Evolutionary conservation across 1,140 invertebrate species (phyloP).

Genomic region (Popillia japonica): DNA sequence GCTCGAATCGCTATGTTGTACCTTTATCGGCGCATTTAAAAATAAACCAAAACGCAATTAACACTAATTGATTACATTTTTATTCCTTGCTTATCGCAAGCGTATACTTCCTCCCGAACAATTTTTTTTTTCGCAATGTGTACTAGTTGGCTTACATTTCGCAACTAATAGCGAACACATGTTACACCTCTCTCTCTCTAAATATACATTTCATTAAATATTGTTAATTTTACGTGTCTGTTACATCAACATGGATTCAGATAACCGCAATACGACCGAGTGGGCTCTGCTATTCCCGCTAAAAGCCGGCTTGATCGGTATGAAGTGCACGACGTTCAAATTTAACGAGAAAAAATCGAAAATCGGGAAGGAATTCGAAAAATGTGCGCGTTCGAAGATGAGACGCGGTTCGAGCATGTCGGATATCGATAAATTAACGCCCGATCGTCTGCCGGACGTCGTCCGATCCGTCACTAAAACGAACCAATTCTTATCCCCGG

Average conservation of each 20-base stretch:
- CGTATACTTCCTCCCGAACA: neutral
- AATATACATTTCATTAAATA: neutral
- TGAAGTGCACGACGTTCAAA: slow-evolving; percentile 64
- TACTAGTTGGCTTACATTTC: too few relatives aligned
- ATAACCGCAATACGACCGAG: slow-evolving; percentile 58
- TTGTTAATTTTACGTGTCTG: neutral
- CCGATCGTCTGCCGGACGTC: slow-evolving; percentile 59
- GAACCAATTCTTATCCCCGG: slow-evolving; percentile 56
- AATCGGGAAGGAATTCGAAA: slow-evolving; percentile 41
- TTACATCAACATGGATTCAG: neutral
- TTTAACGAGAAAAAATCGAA: slow-evolving; percentile 53
- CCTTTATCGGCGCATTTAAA: neutral
- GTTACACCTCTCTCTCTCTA: too few relatives aligned
- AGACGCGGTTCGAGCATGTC: slow-evolving; percentile 76
- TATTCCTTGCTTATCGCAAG: slow-evolving; percentile 10
- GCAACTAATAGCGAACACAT: too few relatives aligned
- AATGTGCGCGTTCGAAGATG: slow-evolving; percentile 62
- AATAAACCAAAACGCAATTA: neutral
- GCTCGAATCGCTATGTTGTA: too few relatives aligned
- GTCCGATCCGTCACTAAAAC: slow-evolving; percentile 63
- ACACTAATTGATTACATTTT: neutral
- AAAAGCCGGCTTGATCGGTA: slow-evolving; percentile 67
- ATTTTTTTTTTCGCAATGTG: too few relatives aligned
- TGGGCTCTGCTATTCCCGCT: slow-evolving; percentile 69
- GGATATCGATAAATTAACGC: slow-evolving; percentile 71